phyloP scores from a whole-genome alignment of 1,140 invertebrate species.

The Bombus huntii region DNA sequence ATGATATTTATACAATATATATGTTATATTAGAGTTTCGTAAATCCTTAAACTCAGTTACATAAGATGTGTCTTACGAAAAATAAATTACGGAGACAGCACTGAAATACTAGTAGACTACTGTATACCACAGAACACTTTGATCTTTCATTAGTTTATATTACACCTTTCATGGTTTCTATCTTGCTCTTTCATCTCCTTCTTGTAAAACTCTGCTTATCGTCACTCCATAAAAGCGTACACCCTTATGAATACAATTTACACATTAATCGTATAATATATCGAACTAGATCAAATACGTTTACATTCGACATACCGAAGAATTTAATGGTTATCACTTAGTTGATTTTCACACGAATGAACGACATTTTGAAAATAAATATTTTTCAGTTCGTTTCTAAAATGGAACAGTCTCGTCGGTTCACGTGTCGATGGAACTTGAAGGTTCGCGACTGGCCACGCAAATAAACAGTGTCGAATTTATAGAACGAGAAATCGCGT shows the following conservation, averaged over 20 bases:
- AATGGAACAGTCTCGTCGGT: background rate
- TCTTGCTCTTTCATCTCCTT: background rate
- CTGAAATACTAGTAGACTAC: too few species aligned
- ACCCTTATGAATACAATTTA: too few species aligned
- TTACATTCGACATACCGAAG: background rate
- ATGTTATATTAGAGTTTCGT: too few species aligned
- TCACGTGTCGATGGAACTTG: background rate
- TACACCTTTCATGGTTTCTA: background rate
- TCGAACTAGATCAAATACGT: background rate
- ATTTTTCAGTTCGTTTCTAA: background rate
- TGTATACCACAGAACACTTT: too few species aligned
- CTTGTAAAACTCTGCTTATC: background rate
- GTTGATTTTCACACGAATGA: background rate
- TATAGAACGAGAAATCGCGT: conserved; percentile 60
- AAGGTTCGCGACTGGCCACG: conserved; percentile 34
- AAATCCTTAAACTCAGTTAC: too few species aligned
- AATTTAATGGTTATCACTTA: background rate
- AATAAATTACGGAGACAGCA: too few species aligned
- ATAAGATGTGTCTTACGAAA: too few species aligned
- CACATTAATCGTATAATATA: background rate
- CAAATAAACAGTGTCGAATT: conserved; percentile 68
- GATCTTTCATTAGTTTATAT: too few species aligned
- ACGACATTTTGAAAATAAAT: conserved; percentile 10
- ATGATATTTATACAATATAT: too few species aligned
- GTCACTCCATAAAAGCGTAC: too few species aligned